Evolutionary conservation across 2,113 vertebrate species (phyloP).

Genomic region (Dolichotis patagonum): DNA sequence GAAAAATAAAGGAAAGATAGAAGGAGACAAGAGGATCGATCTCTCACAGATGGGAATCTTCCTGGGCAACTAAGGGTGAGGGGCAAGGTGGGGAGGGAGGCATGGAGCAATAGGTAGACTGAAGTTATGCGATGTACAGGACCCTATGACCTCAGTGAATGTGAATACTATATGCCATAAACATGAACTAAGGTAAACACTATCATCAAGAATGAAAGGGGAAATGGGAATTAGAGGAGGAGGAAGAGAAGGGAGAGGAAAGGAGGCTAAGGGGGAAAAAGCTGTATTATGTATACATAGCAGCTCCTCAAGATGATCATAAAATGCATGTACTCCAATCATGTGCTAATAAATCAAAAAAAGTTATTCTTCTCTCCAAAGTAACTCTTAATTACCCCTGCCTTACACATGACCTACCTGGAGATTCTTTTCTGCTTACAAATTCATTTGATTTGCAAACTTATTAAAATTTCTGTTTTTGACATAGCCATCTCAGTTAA

Average conservation of each 20-base stretch:
- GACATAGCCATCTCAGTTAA: conserved; percentile 1
- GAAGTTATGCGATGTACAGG: background rate
- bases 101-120: background rate
- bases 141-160: background rate
- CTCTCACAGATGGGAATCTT: background rate
- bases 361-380: background rate
- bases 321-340: background rate
- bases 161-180: background rate
- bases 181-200: background rate
- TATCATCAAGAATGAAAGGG: background rate
- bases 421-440: background rate
- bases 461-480: background rate
- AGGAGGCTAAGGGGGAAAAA: background rate
- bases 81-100: background rate
- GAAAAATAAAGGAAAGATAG: background rate
- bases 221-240: background rate
- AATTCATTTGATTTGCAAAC: conserved; percentile 37
- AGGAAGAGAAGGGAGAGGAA: background rate
- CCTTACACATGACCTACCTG: background rate
- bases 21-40: background rate
- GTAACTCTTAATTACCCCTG: background rate
- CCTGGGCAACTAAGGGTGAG: background rate
- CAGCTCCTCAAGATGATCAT: background rate
- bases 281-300: background rate
- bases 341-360: background rate